A percentile compares a stretch with the other conserved stretches of the same genome.
Evolutionary conservation across 2,888 invertebrate species (phyloP).

Genomic region (Morinoia aosen): DNA sequence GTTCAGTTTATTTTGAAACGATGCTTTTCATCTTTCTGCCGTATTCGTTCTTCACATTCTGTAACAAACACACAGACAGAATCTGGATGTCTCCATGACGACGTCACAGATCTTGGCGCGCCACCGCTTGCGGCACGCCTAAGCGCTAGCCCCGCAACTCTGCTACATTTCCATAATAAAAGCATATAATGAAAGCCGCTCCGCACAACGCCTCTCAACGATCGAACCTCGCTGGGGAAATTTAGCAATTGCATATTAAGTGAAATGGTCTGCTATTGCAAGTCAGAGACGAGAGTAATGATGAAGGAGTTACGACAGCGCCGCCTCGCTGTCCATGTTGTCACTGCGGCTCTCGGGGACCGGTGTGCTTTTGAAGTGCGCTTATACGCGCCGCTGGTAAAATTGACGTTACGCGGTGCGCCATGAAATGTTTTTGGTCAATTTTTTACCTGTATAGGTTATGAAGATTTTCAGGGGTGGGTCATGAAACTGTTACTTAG

Average conservation of each 20-base stretch:
- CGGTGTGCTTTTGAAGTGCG: background rate
- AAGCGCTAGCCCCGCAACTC: background rate
- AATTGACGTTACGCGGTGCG: background rate
- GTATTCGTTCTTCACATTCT: background rate
- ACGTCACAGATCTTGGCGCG: background rate
- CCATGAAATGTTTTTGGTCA: background rate
- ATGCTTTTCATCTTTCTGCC: background rate
- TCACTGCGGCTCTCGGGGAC: background rate
- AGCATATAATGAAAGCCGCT: slow-evolving; percentile 38
- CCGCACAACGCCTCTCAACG: slow-evolving; percentile 40
- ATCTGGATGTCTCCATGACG: background rate
- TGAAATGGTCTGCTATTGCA: slow-evolving; percentile 46
- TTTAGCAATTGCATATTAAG: slow-evolving; percentile 52
- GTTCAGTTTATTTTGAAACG: background rate
- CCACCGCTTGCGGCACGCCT: background rate
- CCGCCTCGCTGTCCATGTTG: background rate
- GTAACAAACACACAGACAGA: background rate
- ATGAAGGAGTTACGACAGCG: background rate
- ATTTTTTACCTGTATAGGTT: too few relatives aligned
- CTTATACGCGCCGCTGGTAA: background rate
- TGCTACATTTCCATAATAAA: slow-evolving; percentile 46
- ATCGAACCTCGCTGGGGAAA: slow-evolving; percentile 36
- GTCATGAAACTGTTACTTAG: too few relatives aligned
- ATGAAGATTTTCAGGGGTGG: too few relatives aligned
- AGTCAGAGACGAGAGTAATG: slow-evolving; percentile 8